A percentile compares a stretch with the other conserved stretches of the same genome.
Conservation (phyloP, 1,140 invertebrate species). For the Drosophila pallidifrons region DNA sequence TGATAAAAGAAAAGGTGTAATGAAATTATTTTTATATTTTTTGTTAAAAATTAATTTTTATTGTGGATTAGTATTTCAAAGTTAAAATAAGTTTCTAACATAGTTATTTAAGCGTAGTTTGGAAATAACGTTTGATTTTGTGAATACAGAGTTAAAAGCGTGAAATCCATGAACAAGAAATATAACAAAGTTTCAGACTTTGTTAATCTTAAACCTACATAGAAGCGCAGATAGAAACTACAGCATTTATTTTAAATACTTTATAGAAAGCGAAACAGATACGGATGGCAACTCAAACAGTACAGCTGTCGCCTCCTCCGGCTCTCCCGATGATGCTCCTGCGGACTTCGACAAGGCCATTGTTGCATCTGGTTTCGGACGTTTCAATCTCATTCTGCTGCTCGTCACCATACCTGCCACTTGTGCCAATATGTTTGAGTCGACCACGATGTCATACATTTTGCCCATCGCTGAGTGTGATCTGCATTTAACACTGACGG, state of each 20-base stretch:
- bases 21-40: too few species aligned
- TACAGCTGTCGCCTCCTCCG: constrained; percentile 33
- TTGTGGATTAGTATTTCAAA: too few species aligned
- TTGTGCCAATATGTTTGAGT: constrained; percentile 88
- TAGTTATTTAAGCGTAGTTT: too few species aligned
- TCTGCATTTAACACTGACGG: constrained; percentile 87
- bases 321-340: constrained; percentile 60
- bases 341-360: constrained; percentile 89
- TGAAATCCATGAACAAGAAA: too few species aligned
- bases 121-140: too few species aligned
- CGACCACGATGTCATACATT: constrained; percentile 88
- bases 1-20: too few species aligned
- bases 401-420: constrained; percentile 88
- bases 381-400: constrained; percentile 89
- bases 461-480: constrained; percentile 90
- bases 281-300: constrained; percentile 55
- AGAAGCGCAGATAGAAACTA: background rate
- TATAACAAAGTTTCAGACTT: too few species aligned
- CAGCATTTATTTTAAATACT: background rate
- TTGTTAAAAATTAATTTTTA: too few species aligned
- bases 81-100: too few species aligned
- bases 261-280: constrained; percentile 29
- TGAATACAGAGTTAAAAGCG: too few species aligned
- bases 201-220: background rate
- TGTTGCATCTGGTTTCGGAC: constrained; percentile 87